Evolutionary conservation across 2,888 invertebrate genomes (phyloP).

Genomic region (Plutella xylostella): DNA sequence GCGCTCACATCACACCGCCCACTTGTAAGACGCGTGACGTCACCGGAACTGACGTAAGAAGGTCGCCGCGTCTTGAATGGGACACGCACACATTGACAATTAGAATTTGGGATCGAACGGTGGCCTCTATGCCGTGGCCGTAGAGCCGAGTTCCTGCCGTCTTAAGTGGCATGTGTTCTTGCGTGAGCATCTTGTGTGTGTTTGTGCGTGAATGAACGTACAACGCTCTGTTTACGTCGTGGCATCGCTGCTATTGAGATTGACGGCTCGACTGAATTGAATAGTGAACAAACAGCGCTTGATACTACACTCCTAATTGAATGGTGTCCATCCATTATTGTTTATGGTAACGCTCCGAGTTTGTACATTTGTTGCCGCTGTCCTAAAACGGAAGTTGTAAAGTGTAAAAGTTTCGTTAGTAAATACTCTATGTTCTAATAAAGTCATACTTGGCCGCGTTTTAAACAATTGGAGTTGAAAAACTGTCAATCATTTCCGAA

Average conservation of each 20-base stretch:
- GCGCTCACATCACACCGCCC: slow-evolving; percentile 42
- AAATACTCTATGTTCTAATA: slow-evolving; percentile 31
- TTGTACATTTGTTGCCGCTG: background rate
- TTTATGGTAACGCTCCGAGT: slow-evolving; percentile 26
- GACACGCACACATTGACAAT: slow-evolving; percentile 39
- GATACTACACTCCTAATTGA: slow-evolving; percentile 44
- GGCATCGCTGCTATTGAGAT: slow-evolving; percentile 41
- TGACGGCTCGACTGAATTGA: slow-evolving; percentile 36
- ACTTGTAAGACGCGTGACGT: slow-evolving; percentile 56
- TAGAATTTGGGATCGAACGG: background rate
- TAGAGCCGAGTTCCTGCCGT: slow-evolving; percentile 12
- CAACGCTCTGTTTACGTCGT: slow-evolving; percentile 34
- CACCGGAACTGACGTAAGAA: slow-evolving; percentile 58
- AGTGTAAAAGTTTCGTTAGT: slow-evolving; percentile 17
- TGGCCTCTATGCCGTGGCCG: background rate
- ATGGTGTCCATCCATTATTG: slow-evolving; percentile 34
- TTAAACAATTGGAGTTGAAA: slow-evolving; percentile 47
- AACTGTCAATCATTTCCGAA: slow-evolving; percentile 64
- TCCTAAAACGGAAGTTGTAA: background rate
- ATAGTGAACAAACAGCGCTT: slow-evolving; percentile 40
- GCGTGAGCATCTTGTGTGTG: slow-evolving; percentile 13
- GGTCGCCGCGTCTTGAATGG: slow-evolving; percentile 51
- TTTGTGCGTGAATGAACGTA: slow-evolving; percentile 51
- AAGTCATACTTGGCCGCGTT: slow-evolving; percentile 46
- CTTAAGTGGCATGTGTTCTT: slow-evolving; percentile 17